Percentiles rank a stretch among this genome's conserved stretches.
Conservation (phyloP, 92 coral and sea anemone genomes). For the Umimayanthus chanpuru region DNA sequence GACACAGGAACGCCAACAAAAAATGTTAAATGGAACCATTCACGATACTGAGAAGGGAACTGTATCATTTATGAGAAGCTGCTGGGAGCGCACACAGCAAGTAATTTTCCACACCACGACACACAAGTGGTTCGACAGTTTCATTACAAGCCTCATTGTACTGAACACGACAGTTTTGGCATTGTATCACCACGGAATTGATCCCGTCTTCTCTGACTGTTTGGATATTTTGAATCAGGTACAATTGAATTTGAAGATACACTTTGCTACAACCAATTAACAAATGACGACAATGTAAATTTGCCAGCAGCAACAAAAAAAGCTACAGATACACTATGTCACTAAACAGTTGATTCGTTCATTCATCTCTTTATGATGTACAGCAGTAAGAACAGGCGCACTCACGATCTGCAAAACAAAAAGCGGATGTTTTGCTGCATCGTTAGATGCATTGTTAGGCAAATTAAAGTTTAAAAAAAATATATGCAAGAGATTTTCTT, state of each 20-base stretch:
- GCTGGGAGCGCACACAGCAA: neutral
- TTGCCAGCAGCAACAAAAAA: neutral
- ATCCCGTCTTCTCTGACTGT: slow-evolving; percentile 25
- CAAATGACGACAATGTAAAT: too few species aligned
- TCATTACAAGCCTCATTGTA: slow-evolving; percentile 47
- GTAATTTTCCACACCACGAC: neutral
- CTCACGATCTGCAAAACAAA: too few species aligned
- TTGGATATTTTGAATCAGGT: slow-evolving; percentile 53
- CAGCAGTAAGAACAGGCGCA: too few species aligned
- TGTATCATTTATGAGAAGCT: neutral
- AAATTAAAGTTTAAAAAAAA: too few species aligned
- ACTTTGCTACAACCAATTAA: neutral
- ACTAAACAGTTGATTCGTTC: too few species aligned
- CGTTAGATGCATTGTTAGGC: too few species aligned
- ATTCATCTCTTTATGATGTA: too few species aligned
- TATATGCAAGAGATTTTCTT: too few species aligned
- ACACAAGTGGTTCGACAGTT: slow-evolving; percentile 34
- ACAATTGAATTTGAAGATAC: neutral
- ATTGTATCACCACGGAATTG: slow-evolving; percentile 48
- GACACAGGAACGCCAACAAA: slow-evolving; percentile 15
- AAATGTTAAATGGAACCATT: neutral
- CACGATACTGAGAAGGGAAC: neutral
- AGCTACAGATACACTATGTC: too few species aligned
- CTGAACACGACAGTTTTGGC: slow-evolving; percentile 56
- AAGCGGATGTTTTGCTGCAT: too few species aligned